Percentiles rank a stretch among this genome's conserved stretches.
These are phyloP conservation scores for Stenolophus ochropezus DNA, from an alignment of 2,888 invertebrate species.

Conservation along the genomic window DNA sequence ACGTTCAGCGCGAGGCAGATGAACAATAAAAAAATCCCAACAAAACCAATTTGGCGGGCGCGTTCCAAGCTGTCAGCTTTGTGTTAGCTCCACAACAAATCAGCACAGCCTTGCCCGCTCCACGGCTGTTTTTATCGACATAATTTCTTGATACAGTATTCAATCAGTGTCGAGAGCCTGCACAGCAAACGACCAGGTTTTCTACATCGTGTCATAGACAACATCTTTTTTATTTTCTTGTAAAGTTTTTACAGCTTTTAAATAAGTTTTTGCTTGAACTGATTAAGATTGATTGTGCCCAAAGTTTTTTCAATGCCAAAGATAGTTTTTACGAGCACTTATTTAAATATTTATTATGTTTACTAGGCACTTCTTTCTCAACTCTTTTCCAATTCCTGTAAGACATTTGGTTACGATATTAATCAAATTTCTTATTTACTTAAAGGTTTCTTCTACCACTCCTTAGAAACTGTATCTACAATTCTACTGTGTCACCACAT, in stretches of 20 bases:
- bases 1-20: slow-evolving; percentile 10
- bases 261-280: not conserved
- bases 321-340: not conserved
- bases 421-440: too few relatives aligned
- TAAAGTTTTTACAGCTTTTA: not conserved
- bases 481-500: too few relatives aligned
- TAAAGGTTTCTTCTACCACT: too few relatives aligned
- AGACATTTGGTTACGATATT: too few relatives aligned
- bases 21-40: slow-evolving; percentile 53
- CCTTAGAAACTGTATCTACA: too few relatives aligned
- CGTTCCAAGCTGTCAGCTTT: slow-evolving; percentile 43
- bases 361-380: too few relatives aligned
- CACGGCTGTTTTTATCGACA: slow-evolving; percentile 61
- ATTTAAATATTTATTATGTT: too few relatives aligned
- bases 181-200: not conserved
- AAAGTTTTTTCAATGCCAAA: not conserved
- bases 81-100: slow-evolving; percentile 44
- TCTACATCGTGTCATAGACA: not conserved
- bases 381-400: too few relatives aligned
- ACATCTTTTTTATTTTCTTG: not conserved
- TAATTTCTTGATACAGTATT: slow-evolving; percentile 63
- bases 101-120: slow-evolving; percentile 26
- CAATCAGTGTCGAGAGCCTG: slow-evolving; percentile 62
- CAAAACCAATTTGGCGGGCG: slow-evolving; percentile 56
- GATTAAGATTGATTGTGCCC: not conserved